A percentile compares a stretch with the other conserved stretches of the same genome.
Conservation (phyloP, 2,797 vertebrate species). For the Tenualosa thibaudeaui region DNA sequence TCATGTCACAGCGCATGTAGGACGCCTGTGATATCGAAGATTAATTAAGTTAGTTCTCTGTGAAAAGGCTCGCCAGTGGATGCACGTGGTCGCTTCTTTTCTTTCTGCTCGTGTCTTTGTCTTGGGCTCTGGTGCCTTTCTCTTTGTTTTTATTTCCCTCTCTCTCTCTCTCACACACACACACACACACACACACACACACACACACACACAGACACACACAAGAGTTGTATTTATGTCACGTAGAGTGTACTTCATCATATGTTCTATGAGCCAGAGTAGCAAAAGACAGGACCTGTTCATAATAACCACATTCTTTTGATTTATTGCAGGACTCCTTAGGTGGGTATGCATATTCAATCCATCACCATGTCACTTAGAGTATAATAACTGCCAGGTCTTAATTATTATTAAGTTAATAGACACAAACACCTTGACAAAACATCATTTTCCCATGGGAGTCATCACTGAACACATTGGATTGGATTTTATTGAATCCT, state of each 20-base stretch:
- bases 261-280: constrained; percentile 29
- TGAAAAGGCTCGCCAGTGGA: background rate
- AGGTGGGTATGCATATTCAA: constrained; percentile 43
- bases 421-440: background rate
- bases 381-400: constrained; percentile 58
- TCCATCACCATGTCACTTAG: constrained; percentile 55
- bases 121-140: background rate
- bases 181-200: constrained; percentile 39
- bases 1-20: constrained; percentile 42
- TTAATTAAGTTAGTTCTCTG: constrained; percentile 50
- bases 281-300: constrained; percentile 35
- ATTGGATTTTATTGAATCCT: too few species aligned
- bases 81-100: background rate
- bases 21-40: constrained; percentile 40
- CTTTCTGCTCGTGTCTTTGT: background rate
- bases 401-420: constrained; percentile 26
- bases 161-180: background rate
- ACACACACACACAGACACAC: constrained; percentile 39
- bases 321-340: constrained; percentile 42
- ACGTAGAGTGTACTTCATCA: constrained; percentile 17
- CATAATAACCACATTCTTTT: constrained; percentile 39
- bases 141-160: background rate
- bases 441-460: background rate
- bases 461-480: background rate
- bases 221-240: constrained; percentile 41